Base-by-base conservation (phyloP, 2,888 invertebrate species). In the Ormia ochracea region DNA sequence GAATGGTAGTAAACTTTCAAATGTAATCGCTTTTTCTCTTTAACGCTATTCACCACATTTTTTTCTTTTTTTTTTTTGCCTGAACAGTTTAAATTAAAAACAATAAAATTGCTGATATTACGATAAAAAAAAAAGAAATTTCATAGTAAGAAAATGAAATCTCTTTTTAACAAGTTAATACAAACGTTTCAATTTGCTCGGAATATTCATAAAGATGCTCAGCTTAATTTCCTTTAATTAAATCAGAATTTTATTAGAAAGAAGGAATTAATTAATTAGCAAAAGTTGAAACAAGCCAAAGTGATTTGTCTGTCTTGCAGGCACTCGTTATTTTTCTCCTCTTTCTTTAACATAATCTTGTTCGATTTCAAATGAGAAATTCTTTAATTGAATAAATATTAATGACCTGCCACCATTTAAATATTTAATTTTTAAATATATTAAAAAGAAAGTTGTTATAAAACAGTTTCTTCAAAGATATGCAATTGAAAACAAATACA, bases 1-100 rank as follows among this genome's bases (percentile, higher is more conserved):
- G 61, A 75, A 72, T 72, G 59, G 70, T 38, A 75, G 70, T 79
- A 79, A 79, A 70, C 75, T 70, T 59, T 75, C 52, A 70, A 70
- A 79, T 75, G 70, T 75, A 79, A 79, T 79, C 79, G 59, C 14
- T 58, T 58, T 65, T 56, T 19, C 38, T 31, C 6, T 21, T 26
- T 48, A 6, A 9, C 21, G 12, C 17, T 21, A 31, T 19, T n/a
- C 31, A 23, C 9, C 10, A 9, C 21, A 12, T 23, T 21, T 43
- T 19, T n/a, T 43, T 33, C 9, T 14, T 52, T 48, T 38, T 4
- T 50, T 41, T 48, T 48, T 31, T 36, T 38, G 28, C 68, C 41
- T 56, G 66, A 54, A 66, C 21, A 36, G 58, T 59, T 72, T 38
- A 76, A 68, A 80, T 76, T 76, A 80, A 72, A 80, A 80, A 68